phyloP scores from a whole-genome alignment of 2,113 vertebrate genomes.

The Daubentonia madagascariensis region DNA sequence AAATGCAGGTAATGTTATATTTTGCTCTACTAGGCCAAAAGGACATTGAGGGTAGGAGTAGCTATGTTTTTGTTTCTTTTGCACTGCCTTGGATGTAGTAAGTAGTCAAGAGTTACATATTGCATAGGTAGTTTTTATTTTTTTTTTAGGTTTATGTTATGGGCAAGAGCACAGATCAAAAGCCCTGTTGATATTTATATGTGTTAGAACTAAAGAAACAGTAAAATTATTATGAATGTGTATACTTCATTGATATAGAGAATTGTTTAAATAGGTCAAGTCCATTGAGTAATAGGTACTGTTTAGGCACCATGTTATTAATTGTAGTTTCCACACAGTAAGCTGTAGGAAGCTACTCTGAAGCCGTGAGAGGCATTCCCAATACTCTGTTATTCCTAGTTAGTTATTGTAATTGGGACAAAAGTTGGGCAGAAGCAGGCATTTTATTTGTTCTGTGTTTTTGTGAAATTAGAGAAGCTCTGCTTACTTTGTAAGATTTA shows the following conservation, averaged over 20 bases:
- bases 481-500: not conserved
- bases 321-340: not conserved
- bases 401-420: not conserved
- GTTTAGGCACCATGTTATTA: not conserved
- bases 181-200: not conserved
- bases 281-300: not conserved
- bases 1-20: not conserved
- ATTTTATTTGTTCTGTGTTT: conserved; percentile 1
- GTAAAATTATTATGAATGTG: not conserved
- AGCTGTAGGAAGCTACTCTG: not conserved
- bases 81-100: not conserved
- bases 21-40: not conserved
- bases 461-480: not conserved
- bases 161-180: not conserved
- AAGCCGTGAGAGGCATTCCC: no score
- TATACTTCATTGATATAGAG: not conserved
- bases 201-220: not conserved
- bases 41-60: not conserved
- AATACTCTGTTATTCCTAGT: not conserved
- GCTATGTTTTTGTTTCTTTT: not conserved
- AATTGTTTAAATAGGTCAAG: not conserved
- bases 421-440: not conserved
- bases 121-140: not conserved
- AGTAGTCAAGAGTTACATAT: not conserved
- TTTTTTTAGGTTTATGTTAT: not conserved